Evolutionary conservation across 2,113 vertebrate genomes (phyloP).

Genomic region (Psilopsiagon aurifrons): DNA sequence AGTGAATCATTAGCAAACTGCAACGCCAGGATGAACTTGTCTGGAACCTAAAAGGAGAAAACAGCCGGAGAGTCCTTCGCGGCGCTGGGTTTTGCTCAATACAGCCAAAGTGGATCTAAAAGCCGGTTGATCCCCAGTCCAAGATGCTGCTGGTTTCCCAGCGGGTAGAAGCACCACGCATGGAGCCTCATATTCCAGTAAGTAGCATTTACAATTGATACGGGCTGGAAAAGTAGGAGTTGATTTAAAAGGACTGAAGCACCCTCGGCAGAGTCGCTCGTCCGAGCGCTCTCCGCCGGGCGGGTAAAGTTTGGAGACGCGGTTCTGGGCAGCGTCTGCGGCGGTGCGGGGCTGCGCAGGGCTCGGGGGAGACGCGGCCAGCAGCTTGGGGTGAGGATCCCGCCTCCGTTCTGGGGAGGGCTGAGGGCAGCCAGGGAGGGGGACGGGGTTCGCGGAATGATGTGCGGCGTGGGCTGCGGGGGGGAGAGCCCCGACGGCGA

Average conservation of each 20-base stretch:
- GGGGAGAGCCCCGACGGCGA: background rate
- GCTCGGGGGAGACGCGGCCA: background rate
- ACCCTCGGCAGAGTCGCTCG: background rate
- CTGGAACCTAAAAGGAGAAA: conserved; percentile 77
- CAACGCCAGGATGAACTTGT: conserved; percentile 85
- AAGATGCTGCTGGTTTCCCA: conserved; percentile 84
- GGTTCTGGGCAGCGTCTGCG: background rate
- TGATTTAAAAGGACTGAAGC: background rate
- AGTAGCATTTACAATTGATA: conserved; percentile 40
- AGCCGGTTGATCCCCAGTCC: conserved; percentile 72
- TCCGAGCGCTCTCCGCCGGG: background rate
- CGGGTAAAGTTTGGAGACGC: conserved; percentile 23
- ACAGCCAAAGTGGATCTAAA: conserved; percentile 82
- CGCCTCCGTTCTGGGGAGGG: background rate
- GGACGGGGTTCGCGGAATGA: background rate
- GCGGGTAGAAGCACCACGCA: conserved; percentile 83
- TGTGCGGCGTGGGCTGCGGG: background rate
- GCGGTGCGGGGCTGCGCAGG: background rate
- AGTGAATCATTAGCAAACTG: conserved; percentile 80
- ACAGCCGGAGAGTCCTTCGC: conserved; percentile 54
- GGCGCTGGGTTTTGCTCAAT: conserved; percentile 61
- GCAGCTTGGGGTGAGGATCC: background rate
- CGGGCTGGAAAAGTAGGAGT: background rate
- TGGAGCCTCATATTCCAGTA: conserved; percentile 81
- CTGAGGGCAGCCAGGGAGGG: background rate